Evolutionary conservation across 2,797 vertebrate genomes (phyloP), one percentile per base, ranked within the genome.

Genomic region (Smutsia temminckii): DNA sequence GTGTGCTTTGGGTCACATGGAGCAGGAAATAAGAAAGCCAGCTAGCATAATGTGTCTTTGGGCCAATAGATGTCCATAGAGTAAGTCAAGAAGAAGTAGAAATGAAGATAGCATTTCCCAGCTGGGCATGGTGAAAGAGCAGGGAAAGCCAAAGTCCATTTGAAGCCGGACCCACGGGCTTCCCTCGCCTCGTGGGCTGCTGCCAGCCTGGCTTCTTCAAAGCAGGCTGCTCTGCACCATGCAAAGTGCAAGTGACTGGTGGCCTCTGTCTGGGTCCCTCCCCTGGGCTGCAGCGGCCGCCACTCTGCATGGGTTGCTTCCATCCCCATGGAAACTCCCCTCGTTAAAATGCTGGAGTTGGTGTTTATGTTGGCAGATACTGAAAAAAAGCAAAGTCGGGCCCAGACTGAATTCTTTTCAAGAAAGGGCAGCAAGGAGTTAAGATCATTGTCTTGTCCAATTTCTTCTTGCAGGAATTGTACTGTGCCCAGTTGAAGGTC

Each of bases 281-380:
- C 29, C n/a, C 42, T 27, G 23, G 0, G n/a, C 64, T 16, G 3
- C 20, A 34, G 37, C 61, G 0, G 0, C 74, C 2, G 1, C 81
- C 78, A 13, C 25, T 3, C 79, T 23, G 77, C 63, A 3, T n/a
- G 37, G 46, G n/a, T 23, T 21, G 4, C 79, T 55, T 64, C 10
- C 14, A 34, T 96, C 75, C 92, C 96, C 90, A 84, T 94, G 88
- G 96, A 16, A 96, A 95, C 94, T 3, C 49, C 72, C 77, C 68
- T 92, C 8, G 32, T 97, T 96, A 92, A 88, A 83, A 95, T 95
- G 88, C 93, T 85, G 25, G 49, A 42, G 53, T 81, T 86, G 95
- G 80, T 78, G n/a, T 96, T 96, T 89, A 53, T n/a, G 37, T 94
- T 93, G 96, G 95, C 89, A 95, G 88, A 87, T 63, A 27, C 11